Evolutionary conservation across 2,888 invertebrate species (phyloP), one percentile per base, ranked within the genome.

Genomic region (Micoletzkya japonica): DNA sequence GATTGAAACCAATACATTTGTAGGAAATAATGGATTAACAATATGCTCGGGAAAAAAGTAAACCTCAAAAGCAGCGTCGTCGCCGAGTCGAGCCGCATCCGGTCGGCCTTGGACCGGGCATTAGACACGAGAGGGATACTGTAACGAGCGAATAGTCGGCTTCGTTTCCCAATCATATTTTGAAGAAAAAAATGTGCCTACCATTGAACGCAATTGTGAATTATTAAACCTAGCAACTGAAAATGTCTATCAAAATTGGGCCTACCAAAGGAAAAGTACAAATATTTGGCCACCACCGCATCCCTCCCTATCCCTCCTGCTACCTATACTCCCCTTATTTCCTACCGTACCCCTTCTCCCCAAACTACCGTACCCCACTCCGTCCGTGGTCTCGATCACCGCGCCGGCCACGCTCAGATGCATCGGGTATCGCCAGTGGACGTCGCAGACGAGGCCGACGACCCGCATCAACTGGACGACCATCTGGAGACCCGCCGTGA

Each of bases 61-160:
- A 6, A 64, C 64, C 64, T 34, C 24, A 52, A 28, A 34, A 64
- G 14, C 26, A 64, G 52, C 6, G 50, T 64, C 3, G 52, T 52
- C 2, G 64, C 50, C 1, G 50, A 36, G n/a, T 64, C 64, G 1
- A 64, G 14, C 1, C 64, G 32, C 26, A 24, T 26, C 6, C 64
- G 64, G 6, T 64, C 64, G 20, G 52, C 37, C n/a, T 52, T 64
- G 26, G 32, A 34, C 24, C 64, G 64, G 28, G 64, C 50, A 36
- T 64, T 64, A 30, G 52, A 50, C 24, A 52, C 36, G n/a, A 64
- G 64, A 26, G 52, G 52, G 37, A 64, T 32, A 14, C 64, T 64
- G 64, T 10, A 64, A 64, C 6, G 10, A n/a, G 7, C 7, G 44
- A 44, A 14, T 44, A 14, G 44, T 14, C 17, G 10, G 20, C 44